Base-by-base conservation (phyloP, 2,888 invertebrate genomes). In the Hydriomena furcata region DNA sequence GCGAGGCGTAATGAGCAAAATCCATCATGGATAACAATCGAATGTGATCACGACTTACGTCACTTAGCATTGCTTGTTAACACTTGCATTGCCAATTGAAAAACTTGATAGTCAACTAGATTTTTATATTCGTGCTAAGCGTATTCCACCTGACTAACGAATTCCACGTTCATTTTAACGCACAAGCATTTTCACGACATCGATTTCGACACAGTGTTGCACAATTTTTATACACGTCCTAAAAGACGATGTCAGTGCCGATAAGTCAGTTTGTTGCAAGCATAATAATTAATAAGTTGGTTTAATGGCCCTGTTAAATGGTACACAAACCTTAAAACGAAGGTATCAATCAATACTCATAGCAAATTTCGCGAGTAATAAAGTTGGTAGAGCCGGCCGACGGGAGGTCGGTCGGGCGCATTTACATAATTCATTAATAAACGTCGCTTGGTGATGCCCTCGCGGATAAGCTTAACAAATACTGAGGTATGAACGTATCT, bases 401-500 rank as follows among this genome's bases (percentile, higher is more conserved):
- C 69, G 65, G 58, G 71, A 68, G 73, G 67, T 62, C 72, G 76
- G 66, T 66, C 73, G 65, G 62, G 38, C 67, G 57, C 68, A 86
- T 86, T 85, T 82, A 76, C 84, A 86, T 85, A 85, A 82, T 84
- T 82, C 84, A 85, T 86, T 84, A 82, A 82, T 85, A 85, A 74
- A 79, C 73, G 84, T 84, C 85, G 68, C 61, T 66, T 63, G 57
- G 72, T 77, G 84, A 84, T 85, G 81, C 74, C 77, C 74, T 75
- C 82, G n/a, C n/a, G 68, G 84, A 84, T 85, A 83, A 82, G 76
- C 73, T 70, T 71, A 79, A 82, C 79, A 83, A 82, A 82, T 79
- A 82, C 74, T 72, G 71, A 76, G 68, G 45, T 49, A 52, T 51
- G 38, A 45, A 73, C 67, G 66, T 68, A 68, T 68, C 68, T 67